These are phyloP conservation scores for Hippocampus comes DNA, from an alignment of 2,113 vertebrate genomes.

Conservation along the genomic window DNA sequence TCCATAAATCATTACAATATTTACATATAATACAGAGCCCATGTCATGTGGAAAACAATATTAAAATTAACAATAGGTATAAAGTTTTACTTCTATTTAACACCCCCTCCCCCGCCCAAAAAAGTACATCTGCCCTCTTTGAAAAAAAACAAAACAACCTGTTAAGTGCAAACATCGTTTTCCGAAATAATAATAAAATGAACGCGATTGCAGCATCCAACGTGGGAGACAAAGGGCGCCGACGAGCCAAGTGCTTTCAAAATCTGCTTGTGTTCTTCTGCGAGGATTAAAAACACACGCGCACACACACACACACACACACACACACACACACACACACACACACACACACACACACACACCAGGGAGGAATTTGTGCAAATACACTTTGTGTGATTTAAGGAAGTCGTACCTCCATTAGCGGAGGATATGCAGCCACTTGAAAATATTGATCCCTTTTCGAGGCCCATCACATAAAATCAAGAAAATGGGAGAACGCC, in stretches of 20 bases:
- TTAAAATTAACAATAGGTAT: slow-evolving; percentile 90
- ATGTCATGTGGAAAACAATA: slow-evolving; percentile 74
- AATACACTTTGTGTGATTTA: slow-evolving; percentile 72
- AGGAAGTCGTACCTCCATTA: slow-evolving; percentile 29
- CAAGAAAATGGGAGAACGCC: slow-evolving; percentile 1
- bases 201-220: slow-evolving; percentile 78
- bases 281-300: slow-evolving; percentile 27
- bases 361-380: slow-evolving; percentile 73
- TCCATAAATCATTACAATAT: slow-evolving; percentile 71
- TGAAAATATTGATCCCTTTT: slow-evolving; percentile 37
- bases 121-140: slow-evolving; percentile 78
- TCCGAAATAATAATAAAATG: slow-evolving; percentile 27
- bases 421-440: slow-evolving; percentile 18
- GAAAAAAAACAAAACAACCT: slow-evolving; percentile 66
- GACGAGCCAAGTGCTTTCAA: slow-evolving; percentile 68
- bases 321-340: neutral
- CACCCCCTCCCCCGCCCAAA: slow-evolving; percentile 64
- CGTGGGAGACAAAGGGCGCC: slow-evolving; percentile 75
- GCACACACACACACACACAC: neutral
- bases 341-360: neutral
- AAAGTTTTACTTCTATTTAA: slow-evolving; percentile 72
- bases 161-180: slow-evolving; percentile 86
- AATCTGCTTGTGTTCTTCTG: slow-evolving; percentile 51
- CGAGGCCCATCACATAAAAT: slow-evolving; percentile 6
- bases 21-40: slow-evolving; percentile 81